Conservation (phyloP, 2,113 vertebrate genomes). For the Empidonax alnorum region DNA sequence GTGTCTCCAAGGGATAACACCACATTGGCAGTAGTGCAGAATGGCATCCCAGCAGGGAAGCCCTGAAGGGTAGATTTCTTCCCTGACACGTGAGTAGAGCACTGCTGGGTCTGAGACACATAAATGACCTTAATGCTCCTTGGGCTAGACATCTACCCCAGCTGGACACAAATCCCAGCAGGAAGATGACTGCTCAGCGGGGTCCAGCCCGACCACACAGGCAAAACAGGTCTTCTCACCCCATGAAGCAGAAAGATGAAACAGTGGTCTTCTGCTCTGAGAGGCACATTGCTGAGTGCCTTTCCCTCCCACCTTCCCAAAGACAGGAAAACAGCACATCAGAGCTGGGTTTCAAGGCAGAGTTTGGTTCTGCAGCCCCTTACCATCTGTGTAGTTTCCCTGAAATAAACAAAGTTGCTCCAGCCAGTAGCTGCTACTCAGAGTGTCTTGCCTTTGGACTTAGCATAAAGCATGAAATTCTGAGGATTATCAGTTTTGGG, state of each 20-base stretch:
- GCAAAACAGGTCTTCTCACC: background rate
- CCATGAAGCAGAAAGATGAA: background rate
- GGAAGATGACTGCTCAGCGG: background rate
- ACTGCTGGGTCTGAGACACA: accelerated
- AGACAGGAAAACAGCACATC: background rate
- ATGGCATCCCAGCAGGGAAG: constrained; percentile 7
- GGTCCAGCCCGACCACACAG: background rate
- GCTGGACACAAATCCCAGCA: background rate
- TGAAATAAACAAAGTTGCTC: background rate
- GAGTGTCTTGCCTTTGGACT: background rate
- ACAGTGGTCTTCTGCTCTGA: background rate
- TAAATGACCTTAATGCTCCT: background rate
- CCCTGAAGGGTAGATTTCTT: constrained; percentile 21
- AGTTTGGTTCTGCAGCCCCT: background rate
- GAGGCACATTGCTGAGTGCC: background rate
- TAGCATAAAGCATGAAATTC: background rate
- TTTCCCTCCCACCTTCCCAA: background rate
- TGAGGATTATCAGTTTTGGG: background rate
- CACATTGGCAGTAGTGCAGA: background rate
- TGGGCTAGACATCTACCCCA: background rate
- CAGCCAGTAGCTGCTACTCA: background rate
- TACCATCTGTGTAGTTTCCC: background rate
- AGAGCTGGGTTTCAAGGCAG: background rate
- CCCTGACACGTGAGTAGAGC: background rate
- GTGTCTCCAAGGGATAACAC: background rate